Evolutionary conservation across 2,113 vertebrate species (phyloP).

Genomic region (Grallaria varia): DNA sequence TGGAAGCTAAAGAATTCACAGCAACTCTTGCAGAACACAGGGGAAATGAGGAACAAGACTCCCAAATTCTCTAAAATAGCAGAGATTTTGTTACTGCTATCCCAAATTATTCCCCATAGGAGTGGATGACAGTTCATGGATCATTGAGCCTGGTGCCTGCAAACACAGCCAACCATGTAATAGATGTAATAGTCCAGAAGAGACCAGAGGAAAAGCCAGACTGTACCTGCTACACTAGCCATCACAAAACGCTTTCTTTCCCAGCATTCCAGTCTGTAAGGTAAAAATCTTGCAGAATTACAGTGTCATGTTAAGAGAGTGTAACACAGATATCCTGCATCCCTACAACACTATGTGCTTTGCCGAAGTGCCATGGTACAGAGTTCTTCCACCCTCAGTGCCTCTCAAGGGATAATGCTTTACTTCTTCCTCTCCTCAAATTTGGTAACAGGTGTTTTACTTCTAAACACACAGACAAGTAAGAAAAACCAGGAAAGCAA

Average conservation of each 20-base stretch:
- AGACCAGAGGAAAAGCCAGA: neutral
- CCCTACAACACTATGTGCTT: neutral
- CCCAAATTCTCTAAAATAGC: slow-evolving; percentile 37
- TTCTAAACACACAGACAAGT: neutral
- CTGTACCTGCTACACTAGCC: neutral
- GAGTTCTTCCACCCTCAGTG: neutral
- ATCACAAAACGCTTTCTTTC: neutral
- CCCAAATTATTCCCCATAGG: slow-evolving; percentile 23
- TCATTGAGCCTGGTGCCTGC: slow-evolving; percentile 1
- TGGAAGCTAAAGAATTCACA: slow-evolving; percentile 24
- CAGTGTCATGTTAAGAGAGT: neutral
- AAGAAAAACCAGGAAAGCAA: neutral
- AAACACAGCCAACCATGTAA: slow-evolving; percentile 29
- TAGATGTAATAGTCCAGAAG: slow-evolving; percentile 31
- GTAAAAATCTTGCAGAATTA: neutral
- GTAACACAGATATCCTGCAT: neutral
- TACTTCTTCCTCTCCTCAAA: neutral
- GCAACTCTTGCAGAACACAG: neutral
- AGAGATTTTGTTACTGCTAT: slow-evolving; percentile 18
- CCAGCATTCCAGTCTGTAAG: neutral
- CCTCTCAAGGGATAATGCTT: neutral
- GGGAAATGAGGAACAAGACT: neutral
- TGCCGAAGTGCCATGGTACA: neutral
- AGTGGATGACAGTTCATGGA: slow-evolving; percentile 12
- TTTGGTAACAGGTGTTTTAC: neutral